Percentiles rank a stretch among this genome's conserved stretches.
Conservation (phyloP, 2,888 invertebrate genomes). For the Eueremaeus valkanovi region DNA sequence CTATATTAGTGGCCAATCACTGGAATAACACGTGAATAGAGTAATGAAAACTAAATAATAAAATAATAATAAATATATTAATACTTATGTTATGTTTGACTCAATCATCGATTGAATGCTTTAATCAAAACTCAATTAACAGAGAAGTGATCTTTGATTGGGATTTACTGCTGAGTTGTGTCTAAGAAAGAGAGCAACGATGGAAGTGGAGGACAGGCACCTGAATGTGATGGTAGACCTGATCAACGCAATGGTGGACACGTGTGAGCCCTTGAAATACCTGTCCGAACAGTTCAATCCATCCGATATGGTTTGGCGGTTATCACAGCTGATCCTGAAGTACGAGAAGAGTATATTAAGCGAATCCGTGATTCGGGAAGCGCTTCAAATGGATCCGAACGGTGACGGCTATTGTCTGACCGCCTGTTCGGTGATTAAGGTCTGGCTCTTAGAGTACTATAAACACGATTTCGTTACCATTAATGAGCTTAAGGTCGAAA, state of each 20-base stretch:
- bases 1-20: conserved; percentile 16
- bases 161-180: no score
- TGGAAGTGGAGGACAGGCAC: conserved; percentile 28
- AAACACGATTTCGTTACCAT: conserved; percentile 8
- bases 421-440: neutral
- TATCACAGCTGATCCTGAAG: neutral
- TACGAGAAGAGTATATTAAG: neutral
- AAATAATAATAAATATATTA: neutral
- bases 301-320: neutral
- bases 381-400: neutral
- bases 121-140: neutral
- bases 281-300: conserved; percentile 16
- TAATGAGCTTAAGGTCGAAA: neutral
- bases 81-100: no score
- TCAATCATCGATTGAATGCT: no score
- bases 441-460: conserved; percentile 5
- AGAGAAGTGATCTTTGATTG: neutral
- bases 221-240: conserved; percentile 1
- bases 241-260: neutral
- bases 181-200: no score
- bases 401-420: neutral
- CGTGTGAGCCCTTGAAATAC: neutral
- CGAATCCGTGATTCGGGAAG: neutral
- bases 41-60: neutral
- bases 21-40: conserved; percentile 15